Percentiles rank a stretch among this genome's conserved stretches.
Conservation (phyloP, 2,888 invertebrate species). For the Archips xylosteana region DNA sequence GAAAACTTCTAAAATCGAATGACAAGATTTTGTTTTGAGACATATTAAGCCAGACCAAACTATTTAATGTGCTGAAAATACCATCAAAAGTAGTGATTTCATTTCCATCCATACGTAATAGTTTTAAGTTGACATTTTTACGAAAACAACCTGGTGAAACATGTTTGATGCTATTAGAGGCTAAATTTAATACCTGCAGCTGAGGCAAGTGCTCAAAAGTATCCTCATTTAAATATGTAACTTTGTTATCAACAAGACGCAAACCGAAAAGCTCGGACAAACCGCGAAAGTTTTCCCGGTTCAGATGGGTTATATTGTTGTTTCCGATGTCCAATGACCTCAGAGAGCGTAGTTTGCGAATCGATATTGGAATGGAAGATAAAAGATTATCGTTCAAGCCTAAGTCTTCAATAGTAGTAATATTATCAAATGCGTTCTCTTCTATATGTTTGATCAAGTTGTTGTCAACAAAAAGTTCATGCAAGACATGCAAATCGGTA, state of each 20-base stretch:
- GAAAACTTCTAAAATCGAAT: slow-evolving; percentile 92
- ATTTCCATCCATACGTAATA: slow-evolving; percentile 91
- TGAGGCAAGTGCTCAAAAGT: slow-evolving; percentile 90
- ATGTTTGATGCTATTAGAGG: slow-evolving; percentile 90
- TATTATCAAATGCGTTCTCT: slow-evolving; percentile 90
- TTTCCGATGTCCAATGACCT: slow-evolving; percentile 93
- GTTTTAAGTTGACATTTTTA: slow-evolving; percentile 89
- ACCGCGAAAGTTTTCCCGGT: slow-evolving; percentile 90
- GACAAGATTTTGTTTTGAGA: slow-evolving; percentile 90
- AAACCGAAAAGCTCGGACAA: slow-evolving; percentile 90
- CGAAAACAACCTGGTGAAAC: slow-evolving; percentile 91
- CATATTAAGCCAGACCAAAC: slow-evolving; percentile 92
- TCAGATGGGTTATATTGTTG: slow-evolving; percentile 90
- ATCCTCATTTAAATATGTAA: slow-evolving; percentile 90
- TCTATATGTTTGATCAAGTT: slow-evolving; percentile 90
- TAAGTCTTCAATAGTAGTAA: slow-evolving; percentile 91
- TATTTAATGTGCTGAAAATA: slow-evolving; percentile 89
- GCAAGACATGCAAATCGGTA: slow-evolving; percentile 89
- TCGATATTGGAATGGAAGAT: slow-evolving; percentile 87
- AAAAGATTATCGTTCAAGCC: slow-evolving; percentile 90
- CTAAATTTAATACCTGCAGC: slow-evolving; percentile 92
- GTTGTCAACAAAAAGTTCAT: slow-evolving; percentile 90
- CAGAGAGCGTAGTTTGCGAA: slow-evolving; percentile 88
- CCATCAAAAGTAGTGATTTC: slow-evolving; percentile 90
- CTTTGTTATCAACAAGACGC: slow-evolving; percentile 92